Percentiles rank a stretch among this genome's conserved stretches.
Evolutionary conservation across 2,797 vertebrate genomes (phyloP).

Genomic region (Spondyliosoma cantharus): DNA sequence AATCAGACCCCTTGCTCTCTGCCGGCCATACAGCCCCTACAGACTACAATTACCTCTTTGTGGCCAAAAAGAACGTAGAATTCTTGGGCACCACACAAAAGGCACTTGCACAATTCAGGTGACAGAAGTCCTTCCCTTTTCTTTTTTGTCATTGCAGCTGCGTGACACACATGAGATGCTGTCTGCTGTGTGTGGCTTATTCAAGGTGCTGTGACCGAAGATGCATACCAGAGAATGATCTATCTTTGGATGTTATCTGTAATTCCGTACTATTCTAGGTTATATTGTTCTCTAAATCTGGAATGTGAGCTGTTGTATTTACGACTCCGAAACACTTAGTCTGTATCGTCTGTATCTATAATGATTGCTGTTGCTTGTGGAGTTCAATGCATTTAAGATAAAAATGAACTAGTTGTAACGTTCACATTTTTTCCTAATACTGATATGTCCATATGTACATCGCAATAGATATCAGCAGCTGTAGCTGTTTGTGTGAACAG

Average conservation of each 20-base stretch:
- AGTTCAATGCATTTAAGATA: neutral
- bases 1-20: conserved; percentile 75
- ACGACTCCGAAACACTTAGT: neutral
- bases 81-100: conserved; percentile 74
- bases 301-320: neutral
- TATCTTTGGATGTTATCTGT: neutral
- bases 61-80: conserved; percentile 74
- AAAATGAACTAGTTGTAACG: too few species aligned
- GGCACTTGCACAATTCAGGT: conserved; percentile 59
- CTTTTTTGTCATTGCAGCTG: conserved; percentile 20
- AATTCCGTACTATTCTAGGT: neutral
- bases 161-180: neutral
- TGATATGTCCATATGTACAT: too few species aligned
- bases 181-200: neutral
- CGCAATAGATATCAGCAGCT: neutral
- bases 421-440: neutral
- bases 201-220: neutral
- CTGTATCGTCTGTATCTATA: neutral
- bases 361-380: neutral
- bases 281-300: neutral
- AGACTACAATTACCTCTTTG: conserved; percentile 81
- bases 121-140: conserved; percentile 55
- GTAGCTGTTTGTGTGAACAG: neutral
- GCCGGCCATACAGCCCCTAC: conserved; percentile 67
- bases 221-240: neutral